Percentiles rank a stretch among this genome's conserved stretches.
These are phyloP conservation scores for Anneissia japonica DNA, from an alignment of 35 echinoderm and acorn worm species.

Conservation along the genomic window DNA sequence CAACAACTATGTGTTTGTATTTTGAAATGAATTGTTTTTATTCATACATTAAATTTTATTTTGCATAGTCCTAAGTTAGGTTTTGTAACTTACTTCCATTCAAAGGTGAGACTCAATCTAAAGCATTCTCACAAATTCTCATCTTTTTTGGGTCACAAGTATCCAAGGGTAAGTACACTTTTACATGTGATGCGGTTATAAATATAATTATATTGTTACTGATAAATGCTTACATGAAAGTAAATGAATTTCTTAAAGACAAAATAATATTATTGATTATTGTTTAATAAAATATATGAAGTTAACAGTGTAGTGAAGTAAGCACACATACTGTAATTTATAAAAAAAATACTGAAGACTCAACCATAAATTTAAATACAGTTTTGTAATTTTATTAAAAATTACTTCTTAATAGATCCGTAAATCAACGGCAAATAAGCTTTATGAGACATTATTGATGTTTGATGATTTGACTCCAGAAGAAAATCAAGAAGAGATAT, in stretches of 20 bases:
- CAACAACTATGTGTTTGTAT: not conserved
- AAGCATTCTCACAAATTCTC: constrained; percentile 55
- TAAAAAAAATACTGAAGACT: too few relatives aligned
- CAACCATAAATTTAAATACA: too few relatives aligned
- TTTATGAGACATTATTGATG: constrained; percentile 80
- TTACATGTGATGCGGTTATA: too few relatives aligned
- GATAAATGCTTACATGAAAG: too few relatives aligned
- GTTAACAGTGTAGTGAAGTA: too few relatives aligned
- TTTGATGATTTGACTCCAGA: constrained; percentile 69
- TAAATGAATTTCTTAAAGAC: too few relatives aligned
- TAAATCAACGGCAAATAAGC: constrained; percentile 76
- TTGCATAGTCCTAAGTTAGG: constrained; percentile 22
- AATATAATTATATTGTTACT: too few relatives aligned
- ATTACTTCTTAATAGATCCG: constrained; percentile 42
- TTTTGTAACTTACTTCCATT: constrained; percentile 83
- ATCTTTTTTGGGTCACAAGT: constrained; percentile 88
- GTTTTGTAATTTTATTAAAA: too few relatives aligned
- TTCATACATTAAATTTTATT: not conserved
- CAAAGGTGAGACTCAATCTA: constrained; percentile 44
- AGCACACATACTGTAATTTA: too few relatives aligned
- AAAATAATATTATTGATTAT: too few relatives aligned
- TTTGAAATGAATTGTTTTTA: not conserved
- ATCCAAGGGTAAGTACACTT: constrained; percentile 72
- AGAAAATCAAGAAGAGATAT: constrained; percentile 66
- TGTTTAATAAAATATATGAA: too few relatives aligned